Conservation (phyloP, 2,888 invertebrate species). For the Gymnoscelis rufifasciata region DNA sequence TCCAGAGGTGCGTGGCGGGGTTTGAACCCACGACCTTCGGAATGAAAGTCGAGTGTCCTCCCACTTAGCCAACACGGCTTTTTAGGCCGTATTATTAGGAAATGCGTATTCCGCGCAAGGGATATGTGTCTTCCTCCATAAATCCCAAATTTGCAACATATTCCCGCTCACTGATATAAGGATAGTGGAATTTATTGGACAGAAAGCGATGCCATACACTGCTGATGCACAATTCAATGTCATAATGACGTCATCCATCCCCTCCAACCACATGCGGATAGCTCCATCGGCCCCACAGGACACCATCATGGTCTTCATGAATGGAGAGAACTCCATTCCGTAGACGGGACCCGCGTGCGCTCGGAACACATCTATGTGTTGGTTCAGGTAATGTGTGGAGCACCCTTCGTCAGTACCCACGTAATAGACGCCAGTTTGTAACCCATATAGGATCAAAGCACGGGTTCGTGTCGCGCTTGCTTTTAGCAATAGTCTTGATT, state of each 20-base stretch:
- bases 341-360: slow-evolving; percentile 89
- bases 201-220: slow-evolving; percentile 82
- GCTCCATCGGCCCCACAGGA: slow-evolving; percentile 90
- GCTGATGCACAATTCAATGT: slow-evolving; percentile 71
- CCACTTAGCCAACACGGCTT: too few species aligned
- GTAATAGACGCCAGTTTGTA: slow-evolving; percentile 84
- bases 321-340: slow-evolving; percentile 85
- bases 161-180: slow-evolving; percentile 83
- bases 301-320: slow-evolving; percentile 82
- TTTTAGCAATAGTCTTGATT: slow-evolving; percentile 73
- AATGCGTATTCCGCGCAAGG: slow-evolving; percentile 81
- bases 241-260: slow-evolving; percentile 81
- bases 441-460: slow-evolving; percentile 84
- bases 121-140: slow-evolving; percentile 84
- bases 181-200: slow-evolving; percentile 86
- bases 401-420: slow-evolving; percentile 94
- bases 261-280: slow-evolving; percentile 86
- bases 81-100: slow-evolving; percentile 57
- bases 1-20: too few species aligned
- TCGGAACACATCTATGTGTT: slow-evolving; percentile 82
- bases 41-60: too few species aligned
- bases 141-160: slow-evolving; percentile 87
- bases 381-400: slow-evolving; percentile 88
- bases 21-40: too few species aligned
- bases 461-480: slow-evolving; percentile 78